Percentiles rank a stretch among this genome's conserved stretches.
Evolutionary conservation across 2,113 vertebrate species (phyloP).

Genomic region (Tetrao urogallus): DNA sequence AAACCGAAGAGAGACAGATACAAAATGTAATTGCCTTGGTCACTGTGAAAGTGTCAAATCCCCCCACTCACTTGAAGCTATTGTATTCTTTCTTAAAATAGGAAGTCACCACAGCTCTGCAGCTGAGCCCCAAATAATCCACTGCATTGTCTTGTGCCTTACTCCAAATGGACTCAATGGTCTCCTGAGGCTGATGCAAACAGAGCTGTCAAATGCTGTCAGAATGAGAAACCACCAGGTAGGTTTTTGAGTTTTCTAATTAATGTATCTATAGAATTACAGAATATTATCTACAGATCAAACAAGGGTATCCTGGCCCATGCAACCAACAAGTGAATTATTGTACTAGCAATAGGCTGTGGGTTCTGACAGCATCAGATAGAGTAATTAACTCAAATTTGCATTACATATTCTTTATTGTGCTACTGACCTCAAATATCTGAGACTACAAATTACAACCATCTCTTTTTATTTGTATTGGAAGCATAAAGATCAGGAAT

Average conservation of each 20-base stretch:
- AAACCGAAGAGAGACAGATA: neutral
- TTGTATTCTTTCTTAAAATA: neutral
- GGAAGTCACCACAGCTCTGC: neutral
- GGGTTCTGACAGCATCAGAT: neutral
- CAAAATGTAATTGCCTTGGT: neutral
- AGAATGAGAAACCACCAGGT: neutral
- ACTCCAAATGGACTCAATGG: neutral
- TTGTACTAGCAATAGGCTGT: neutral
- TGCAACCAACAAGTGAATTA: neutral
- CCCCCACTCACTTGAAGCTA: neutral
- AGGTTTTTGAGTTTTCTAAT: neutral
- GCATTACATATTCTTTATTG: neutral
- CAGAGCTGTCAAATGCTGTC: neutral
- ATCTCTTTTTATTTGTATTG: neutral
- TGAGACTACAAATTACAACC: neutral
- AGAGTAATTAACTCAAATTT: neutral
- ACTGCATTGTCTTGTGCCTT: neutral
- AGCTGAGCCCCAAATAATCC: neutral
- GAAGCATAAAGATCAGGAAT: neutral
- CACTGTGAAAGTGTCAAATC: neutral
- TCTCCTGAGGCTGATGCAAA: neutral
- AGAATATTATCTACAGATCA: neutral
- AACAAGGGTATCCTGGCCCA: neutral
- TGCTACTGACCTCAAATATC: slow-evolving; percentile 2
- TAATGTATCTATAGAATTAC: neutral